phyloP scores from a whole-genome alignment of 2,888 invertebrate species.

The Dasypolia templi region DNA sequence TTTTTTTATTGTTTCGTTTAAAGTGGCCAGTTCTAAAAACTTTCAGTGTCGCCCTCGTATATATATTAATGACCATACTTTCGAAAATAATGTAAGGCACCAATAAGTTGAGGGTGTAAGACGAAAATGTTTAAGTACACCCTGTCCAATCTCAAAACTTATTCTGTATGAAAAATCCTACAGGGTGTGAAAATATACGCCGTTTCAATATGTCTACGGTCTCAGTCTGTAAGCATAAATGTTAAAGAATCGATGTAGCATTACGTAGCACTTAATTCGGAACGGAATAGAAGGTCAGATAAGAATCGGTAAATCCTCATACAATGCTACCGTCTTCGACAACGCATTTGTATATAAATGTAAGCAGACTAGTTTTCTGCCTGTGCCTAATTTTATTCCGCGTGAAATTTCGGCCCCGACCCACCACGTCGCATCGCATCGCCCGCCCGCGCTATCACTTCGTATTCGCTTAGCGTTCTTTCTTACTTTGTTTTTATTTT shows the following conservation, averaged over 20 bases:
- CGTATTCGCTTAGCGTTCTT: too few relatives aligned
- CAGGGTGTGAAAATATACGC: background rate
- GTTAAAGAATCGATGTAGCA: background rate
- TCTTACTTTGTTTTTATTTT: too few relatives aligned
- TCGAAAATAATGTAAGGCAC: background rate
- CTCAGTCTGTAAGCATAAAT: background rate
- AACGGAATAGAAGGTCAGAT: constrained; percentile 20
- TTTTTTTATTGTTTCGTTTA: too few relatives aligned
- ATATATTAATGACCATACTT: background rate
- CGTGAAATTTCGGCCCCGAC: too few relatives aligned
- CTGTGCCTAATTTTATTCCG: too few relatives aligned
- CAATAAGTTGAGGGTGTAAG: background rate
- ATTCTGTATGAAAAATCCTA: background rate
- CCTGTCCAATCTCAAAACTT: too few relatives aligned
- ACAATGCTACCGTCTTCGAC: constrained; percentile 14
- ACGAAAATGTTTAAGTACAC: too few relatives aligned
- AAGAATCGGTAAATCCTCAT: constrained; percentile 10
- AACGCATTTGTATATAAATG: background rate
- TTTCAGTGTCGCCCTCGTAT: too few relatives aligned
- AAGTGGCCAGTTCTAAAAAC: too few relatives aligned
- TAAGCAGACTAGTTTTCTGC: background rate
- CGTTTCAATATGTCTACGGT: background rate
- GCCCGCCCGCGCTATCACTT: too few relatives aligned
- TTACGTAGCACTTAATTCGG: constrained; percentile 16
- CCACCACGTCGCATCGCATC: too few relatives aligned